These are phyloP conservation scores for Myoxocephalus aenaeus DNA, from an alignment of 2,797 vertebrate genomes.

Conservation along the genomic window DNA sequence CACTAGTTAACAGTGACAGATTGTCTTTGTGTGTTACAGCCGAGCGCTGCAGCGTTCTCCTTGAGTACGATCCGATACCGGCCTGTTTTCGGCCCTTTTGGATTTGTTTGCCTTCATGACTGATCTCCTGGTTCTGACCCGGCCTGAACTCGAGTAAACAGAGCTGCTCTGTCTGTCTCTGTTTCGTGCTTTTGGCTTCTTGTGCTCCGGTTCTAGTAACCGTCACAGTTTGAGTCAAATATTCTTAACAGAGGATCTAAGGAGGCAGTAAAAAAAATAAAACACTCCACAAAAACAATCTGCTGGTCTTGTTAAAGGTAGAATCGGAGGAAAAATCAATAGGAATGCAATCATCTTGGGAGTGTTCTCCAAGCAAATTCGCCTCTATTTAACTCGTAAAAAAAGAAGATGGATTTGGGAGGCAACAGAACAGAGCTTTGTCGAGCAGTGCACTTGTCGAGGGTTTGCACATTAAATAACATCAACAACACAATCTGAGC, in stretches of 20 bases:
- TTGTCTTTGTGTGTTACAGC: no score
- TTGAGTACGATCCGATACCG: no score
- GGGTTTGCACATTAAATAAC: slow-evolving; percentile 46
- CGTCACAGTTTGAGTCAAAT: slow-evolving; percentile 14
- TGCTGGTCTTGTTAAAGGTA: slow-evolving; percentile 45
- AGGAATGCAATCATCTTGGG: slow-evolving; percentile 57
- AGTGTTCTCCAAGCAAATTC: slow-evolving; percentile 42
- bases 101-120: no score
- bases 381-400: slow-evolving; percentile 39
- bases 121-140: no score
- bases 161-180: no score
- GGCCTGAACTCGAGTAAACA: no score
- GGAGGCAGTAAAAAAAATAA: slow-evolving; percentile 18
- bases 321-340: slow-evolving; percentile 52
- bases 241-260: slow-evolving; percentile 24
- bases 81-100: no score
- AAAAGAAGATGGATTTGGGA: slow-evolving; percentile 28
- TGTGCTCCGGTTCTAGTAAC: no score
- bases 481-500: slow-evolving; percentile 18
- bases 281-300: slow-evolving; percentile 25
- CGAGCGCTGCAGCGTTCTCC: no score
- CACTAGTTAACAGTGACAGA: no score
- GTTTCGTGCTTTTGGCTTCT: no score
- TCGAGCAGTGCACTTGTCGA: slow-evolving; percentile 27
- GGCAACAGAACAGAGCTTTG: slow-evolving; percentile 25